Percentiles rank a stretch among this genome's conserved stretches.
Conservation (phyloP, 2,888 invertebrate species). For the Amorpha juglandis region DNA sequence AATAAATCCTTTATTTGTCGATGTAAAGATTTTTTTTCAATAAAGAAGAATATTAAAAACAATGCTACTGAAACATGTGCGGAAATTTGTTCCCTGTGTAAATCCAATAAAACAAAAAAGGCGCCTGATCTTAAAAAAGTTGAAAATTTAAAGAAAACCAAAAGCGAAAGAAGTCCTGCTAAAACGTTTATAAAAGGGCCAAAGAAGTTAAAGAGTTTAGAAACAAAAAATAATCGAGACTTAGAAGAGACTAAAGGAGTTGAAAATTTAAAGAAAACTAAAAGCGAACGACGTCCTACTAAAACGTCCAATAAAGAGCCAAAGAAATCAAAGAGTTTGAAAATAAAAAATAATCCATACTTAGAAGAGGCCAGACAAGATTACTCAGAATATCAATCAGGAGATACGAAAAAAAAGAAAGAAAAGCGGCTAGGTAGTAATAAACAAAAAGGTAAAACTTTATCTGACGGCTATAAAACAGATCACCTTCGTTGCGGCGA, state of each 20-base stretch:
- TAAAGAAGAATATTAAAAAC: constrained; percentile 5
- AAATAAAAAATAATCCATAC: constrained; percentile 22
- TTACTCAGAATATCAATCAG: constrained; percentile 1
- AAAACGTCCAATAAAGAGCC: constrained; percentile 25
- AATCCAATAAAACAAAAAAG: background rate
- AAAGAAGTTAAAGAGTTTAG: constrained; percentile 37
- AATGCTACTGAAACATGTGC: background rate
- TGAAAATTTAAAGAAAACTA: constrained; percentile 36
- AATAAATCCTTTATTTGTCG: constrained; percentile 27
- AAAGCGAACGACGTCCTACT: constrained; percentile 36
- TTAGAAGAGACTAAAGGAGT: background rate
- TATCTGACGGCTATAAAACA: constrained; percentile 4
- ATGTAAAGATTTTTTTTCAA: constrained; percentile 31
- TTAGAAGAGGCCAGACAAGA: background rate
- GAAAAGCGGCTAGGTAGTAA: background rate
- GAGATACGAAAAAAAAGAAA: background rate
- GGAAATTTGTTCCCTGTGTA: constrained; percentile 1
- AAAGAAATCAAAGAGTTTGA: constrained; percentile 37
- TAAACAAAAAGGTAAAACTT: background rate
- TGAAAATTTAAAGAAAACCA: constrained; percentile 36
- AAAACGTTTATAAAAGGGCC: constrained; percentile 25
- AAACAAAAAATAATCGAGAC: constrained; percentile 23
- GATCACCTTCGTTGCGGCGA: constrained; percentile 7
- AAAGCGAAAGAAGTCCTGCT: constrained; percentile 36
- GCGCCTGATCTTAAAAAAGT: background rate